Percentiles rank a stretch among this genome's conserved stretches.
phyloP scores from a whole-genome alignment of 2,888 invertebrate species.

The Malthinus flaveolus region DNA sequence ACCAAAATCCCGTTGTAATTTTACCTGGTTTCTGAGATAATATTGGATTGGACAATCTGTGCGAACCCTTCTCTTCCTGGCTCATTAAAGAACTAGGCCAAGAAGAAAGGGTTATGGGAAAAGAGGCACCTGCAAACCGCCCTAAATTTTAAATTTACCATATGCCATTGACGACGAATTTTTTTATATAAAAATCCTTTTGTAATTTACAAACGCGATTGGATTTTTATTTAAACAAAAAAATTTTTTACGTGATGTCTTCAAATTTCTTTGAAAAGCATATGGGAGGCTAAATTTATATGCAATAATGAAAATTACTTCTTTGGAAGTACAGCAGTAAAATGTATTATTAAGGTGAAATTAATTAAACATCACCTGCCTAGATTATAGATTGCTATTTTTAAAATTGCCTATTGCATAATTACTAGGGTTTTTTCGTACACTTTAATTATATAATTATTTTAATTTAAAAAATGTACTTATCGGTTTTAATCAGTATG shows the following conservation, averaged over 20 bases:
- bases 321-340: conserved; percentile 10
- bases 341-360: conserved; percentile 15
- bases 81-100: conserved; percentile 9
- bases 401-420: conserved; percentile 2
- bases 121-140: conserved; percentile 32
- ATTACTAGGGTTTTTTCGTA: neutral
- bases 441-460: neutral
- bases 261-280: neutral
- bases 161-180: conserved; percentile 18
- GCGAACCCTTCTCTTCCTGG: conserved; percentile 11
- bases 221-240: conserved; percentile 3
- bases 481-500: too few relatives aligned
- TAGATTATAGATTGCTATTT: conserved; percentile 1
- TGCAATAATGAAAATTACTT: conserved; percentile 6
- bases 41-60: conserved; percentile 9
- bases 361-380: conserved; percentile 4
- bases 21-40: conserved; percentile 29
- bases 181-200: conserved; percentile 15
- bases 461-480: too few relatives aligned
- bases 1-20: conserved; percentile 33
- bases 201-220: conserved; percentile 21
- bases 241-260: conserved; percentile 2
- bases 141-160: conserved; percentile 19
- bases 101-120: conserved; percentile 30
- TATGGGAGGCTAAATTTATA: neutral